Base-by-base conservation (phyloP, 2,113 vertebrate genomes). In the Phyllostomus hastatus region DNA sequence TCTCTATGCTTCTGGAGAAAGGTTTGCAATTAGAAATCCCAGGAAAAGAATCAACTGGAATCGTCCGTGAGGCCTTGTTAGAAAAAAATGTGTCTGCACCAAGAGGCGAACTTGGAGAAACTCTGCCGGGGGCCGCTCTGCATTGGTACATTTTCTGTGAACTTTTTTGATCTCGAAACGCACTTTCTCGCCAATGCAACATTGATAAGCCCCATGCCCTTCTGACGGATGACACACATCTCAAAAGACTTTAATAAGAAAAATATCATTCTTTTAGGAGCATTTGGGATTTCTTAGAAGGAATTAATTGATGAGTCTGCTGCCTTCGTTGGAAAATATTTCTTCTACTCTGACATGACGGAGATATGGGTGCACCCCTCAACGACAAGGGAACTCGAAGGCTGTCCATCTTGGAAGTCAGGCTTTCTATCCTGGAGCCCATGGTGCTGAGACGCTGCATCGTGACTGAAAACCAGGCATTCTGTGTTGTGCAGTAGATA, bases 231-330 rank as follows among this genome's bases (percentile, higher is more conserved):
- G 38, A 88, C 94, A 80, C 35, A 70, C 88, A 85, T 88, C 91
- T 96, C 90, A 81, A 92, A 97, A n/a, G 78, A 83, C 86, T 94
- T 96, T 90, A 95, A 61, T 97, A 95, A 97, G 96, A 91, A 88
- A 97, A 75, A 82, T 67, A 97, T 75, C 46, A 73, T 95, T 91
- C 96, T 95, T 97, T 91, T 95, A 97, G 93, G 95, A 97, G 28
- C 61, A 93, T 82, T 97, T 92, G 46, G 41, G 96, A 95, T 97
- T 96, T 96, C 48, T 88, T 85, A 96, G 82, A 97, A 61, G 79
- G 96, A 97, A 97, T 88, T 92, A 95, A 97, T 97, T 97, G 94
- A 96, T 95, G 93, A 97, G 84, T 81, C 84, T 95, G 52, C 31
- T 48, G 28, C 94, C 93, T 94, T 66, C 0, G 17, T 59, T 90